Evolutionary conservation across 2,888 invertebrate genomes (phyloP).

Genomic region (Callimorpha dominula): DNA sequence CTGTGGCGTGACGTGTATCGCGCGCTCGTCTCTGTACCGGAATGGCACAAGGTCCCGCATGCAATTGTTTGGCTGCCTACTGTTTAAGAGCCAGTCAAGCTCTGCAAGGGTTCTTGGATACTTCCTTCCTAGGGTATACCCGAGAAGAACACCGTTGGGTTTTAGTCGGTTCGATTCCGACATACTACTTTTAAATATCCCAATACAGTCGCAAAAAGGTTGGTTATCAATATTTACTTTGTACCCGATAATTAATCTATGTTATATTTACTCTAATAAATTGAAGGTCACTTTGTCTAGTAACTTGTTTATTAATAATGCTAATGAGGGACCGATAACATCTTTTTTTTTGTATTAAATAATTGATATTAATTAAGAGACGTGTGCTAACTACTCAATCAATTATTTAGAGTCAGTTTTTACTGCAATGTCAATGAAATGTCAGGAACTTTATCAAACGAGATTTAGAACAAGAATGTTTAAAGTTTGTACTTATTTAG

Average conservation of each 20-base stretch:
- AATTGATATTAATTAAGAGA: conserved; percentile 40
- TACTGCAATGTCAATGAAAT: conserved; percentile 14
- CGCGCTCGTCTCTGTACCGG: too few relatives aligned
- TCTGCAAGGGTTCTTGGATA: background rate
- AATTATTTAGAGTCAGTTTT: conserved; percentile 27
- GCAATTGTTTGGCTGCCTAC: too few relatives aligned
- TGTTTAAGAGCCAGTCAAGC: too few relatives aligned
- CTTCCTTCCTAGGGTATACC: background rate
- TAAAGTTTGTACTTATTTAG: background rate
- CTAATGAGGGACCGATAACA: conserved; percentile 43
- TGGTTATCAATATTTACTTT: background rate
- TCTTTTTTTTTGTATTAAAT: conserved; percentile 28
- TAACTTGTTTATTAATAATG: conserved; percentile 32
- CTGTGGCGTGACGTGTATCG: too few relatives aligned
- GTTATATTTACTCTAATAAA: conserved; percentile 8
- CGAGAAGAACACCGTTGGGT: background rate
- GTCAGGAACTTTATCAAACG: conserved; percentile 14
- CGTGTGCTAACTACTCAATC: conserved; percentile 31
- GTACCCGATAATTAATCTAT: background rate
- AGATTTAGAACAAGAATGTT: conserved; percentile 2
- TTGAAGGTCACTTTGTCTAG: conserved; percentile 33
- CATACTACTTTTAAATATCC: background rate
- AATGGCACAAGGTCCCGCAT: too few relatives aligned
- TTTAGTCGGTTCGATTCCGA: background rate
- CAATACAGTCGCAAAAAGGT: background rate